Evolutionary conservation across 1,140 invertebrate species (phyloP).

Genomic region (Drosophila tropicalis): DNA sequence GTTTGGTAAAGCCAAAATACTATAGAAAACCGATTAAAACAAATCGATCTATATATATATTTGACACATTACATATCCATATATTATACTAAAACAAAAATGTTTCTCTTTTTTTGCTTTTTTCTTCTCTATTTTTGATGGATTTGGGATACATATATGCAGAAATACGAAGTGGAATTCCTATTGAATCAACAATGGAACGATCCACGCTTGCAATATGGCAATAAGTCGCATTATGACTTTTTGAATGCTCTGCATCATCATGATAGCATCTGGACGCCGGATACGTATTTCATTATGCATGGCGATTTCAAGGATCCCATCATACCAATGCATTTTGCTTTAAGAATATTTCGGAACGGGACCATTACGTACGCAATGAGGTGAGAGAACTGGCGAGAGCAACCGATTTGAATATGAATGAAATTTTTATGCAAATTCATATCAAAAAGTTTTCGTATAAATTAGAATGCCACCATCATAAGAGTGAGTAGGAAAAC

Average conservation of each 20-base stretch:
- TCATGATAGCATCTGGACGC: slow-evolving; percentile 94
- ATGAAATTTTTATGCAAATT: slow-evolving; percentile 59
- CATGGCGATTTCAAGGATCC: slow-evolving; percentile 97
- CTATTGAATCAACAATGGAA: slow-evolving; percentile 95
- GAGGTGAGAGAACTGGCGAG: slow-evolving; percentile 85
- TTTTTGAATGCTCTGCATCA: slow-evolving; percentile 96
- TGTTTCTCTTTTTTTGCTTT: background rate
- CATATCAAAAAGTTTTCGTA: slow-evolving; percentile 39
- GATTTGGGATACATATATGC: slow-evolving; percentile 35
- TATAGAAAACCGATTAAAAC: slow-evolving; percentile 9
- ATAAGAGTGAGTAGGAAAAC: slow-evolving; percentile 26
- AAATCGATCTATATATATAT: background rate
- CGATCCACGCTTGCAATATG: slow-evolving; percentile 92
- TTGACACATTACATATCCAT: background rate
- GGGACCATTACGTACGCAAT: slow-evolving; percentile 96
- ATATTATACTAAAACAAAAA: background rate
- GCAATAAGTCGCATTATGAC: slow-evolving; percentile 92
- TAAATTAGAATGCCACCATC: slow-evolving; percentile 56
- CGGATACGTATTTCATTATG: slow-evolving; percentile 97
- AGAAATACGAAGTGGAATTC: slow-evolving; percentile 98
- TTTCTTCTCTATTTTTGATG: background rate
- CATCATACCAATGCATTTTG: slow-evolving; percentile 94
- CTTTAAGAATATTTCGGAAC: slow-evolving; percentile 94
- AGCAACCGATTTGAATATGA: slow-evolving; percentile 60
- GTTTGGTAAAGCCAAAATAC: slow-evolving; percentile 89